phyloP scores from a whole-genome alignment of 2,113 vertebrate species.

The Fulmarus glacialis region DNA sequence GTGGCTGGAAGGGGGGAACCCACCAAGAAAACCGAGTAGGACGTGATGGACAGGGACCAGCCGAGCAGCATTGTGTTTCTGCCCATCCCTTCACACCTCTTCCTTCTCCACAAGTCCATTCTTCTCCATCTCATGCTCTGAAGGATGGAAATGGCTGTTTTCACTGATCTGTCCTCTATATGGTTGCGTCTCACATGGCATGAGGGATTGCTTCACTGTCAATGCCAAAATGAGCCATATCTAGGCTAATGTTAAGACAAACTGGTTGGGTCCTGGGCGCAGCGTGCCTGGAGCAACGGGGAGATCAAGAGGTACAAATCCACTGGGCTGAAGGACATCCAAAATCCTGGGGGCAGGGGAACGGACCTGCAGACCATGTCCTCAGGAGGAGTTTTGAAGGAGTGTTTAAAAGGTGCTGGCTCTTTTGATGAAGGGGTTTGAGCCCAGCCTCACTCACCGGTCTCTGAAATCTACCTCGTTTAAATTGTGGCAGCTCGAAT shows the following conservation, averaged over 20 bases:
- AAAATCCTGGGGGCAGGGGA: neutral
- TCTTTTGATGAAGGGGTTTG: neutral
- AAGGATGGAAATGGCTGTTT: neutral
- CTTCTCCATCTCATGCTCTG: neutral
- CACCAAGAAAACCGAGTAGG: neutral
- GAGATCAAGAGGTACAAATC: neutral
- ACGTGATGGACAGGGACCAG: neutral
- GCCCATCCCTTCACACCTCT: neutral
- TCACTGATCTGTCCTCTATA: neutral
- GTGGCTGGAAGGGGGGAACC: neutral
- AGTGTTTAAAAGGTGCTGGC: neutral
- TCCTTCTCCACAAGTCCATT: neutral
- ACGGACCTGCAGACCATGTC: neutral
- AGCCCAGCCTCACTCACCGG: neutral
- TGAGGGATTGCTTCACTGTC: neutral
- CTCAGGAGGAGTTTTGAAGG: neutral
- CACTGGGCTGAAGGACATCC: neutral
- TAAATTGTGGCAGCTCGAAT: neutral
- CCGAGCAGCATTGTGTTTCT: neutral
- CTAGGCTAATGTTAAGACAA: neutral
- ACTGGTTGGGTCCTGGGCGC: neutral
- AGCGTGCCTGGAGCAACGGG: fast-evolving
- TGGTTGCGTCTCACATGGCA: fast-evolving
- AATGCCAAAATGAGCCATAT: neutral
- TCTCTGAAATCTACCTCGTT: neutral